Percentiles rank a stretch among this genome's conserved stretches.
Conservation (phyloP, 2,113 vertebrate genomes). For the Paradisaea rubra region DNA sequence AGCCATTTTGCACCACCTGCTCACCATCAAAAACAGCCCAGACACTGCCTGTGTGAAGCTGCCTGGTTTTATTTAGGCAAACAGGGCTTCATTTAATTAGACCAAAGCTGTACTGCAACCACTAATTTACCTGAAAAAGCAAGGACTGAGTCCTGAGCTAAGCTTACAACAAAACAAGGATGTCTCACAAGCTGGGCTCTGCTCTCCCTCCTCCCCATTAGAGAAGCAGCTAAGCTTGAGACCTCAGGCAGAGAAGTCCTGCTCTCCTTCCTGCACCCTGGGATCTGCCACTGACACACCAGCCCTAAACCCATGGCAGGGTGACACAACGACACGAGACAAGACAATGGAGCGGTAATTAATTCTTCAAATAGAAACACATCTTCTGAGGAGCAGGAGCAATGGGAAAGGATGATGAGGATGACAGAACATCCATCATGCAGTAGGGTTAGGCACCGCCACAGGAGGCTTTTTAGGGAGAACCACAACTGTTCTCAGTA, state of each 20-base stretch:
- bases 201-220: background rate
- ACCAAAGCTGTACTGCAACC: background rate
- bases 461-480: background rate
- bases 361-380: background rate
- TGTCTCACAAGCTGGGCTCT: background rate
- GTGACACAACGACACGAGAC: rapidly evolving
- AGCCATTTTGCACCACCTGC: background rate
- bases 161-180: background rate
- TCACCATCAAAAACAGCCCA: background rate
- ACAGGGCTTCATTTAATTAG: background rate
- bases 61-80: background rate
- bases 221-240: background rate
- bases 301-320: background rate
- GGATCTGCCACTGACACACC: background rate
- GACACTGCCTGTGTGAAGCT: background rate
- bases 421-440: background rate
- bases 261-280: background rate
- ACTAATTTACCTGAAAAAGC: background rate
- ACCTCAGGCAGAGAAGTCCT: background rate
- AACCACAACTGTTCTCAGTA: rapidly evolving
- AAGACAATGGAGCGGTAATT: background rate
- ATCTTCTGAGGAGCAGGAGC: background rate
- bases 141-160: background rate
- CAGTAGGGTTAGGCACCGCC: rapidly evolving
- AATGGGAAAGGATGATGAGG: background rate